A percentile compares a stretch with the other conserved stretches of the same genome.
phyloP scores from a whole-genome alignment of 2,113 vertebrate species.

The Morone saxatilis region DNA sequence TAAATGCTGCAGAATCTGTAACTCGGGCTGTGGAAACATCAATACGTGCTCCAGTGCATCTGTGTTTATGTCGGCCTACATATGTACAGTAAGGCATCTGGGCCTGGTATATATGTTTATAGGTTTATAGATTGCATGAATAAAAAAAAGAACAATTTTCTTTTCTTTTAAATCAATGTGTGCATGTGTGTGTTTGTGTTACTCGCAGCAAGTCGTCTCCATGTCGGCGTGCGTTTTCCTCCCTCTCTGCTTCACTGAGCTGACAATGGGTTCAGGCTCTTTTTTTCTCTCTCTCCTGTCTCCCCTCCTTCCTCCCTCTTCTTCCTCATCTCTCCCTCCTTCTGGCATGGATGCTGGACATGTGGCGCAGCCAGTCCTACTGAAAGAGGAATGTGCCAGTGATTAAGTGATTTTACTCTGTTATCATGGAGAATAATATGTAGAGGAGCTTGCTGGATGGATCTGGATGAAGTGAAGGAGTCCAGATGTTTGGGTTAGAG shows the following conservation, averaged over 20 bases:
- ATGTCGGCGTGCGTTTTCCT: conserved; percentile 51
- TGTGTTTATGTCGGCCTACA: conserved; percentile 20
- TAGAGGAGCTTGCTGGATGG: conserved; percentile 10
- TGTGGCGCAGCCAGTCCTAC: conserved; percentile 46
- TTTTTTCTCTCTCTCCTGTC: conserved; percentile 13
- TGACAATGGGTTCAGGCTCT: conserved; percentile 73
- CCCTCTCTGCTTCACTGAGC: conserved; percentile 70
- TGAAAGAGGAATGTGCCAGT: conserved; percentile 39
- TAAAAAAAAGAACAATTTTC: not conserved
- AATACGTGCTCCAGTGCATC: conserved; percentile 3
- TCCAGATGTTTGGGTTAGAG: conserved; percentile 30
- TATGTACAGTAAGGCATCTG: conserved; percentile 33
- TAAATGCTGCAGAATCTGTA: conserved; percentile 61
- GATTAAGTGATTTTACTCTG: conserved; percentile 53
- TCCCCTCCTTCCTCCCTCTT: conserved; percentile 19
- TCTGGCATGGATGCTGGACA: conserved; percentile 57
- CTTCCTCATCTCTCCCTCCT: conserved; percentile 27
- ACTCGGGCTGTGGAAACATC: conserved; percentile 43
- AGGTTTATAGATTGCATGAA: conserved; percentile 19
- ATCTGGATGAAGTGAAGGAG: conserved; percentile 10
- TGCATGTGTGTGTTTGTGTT: conserved; percentile 1
- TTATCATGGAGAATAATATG: conserved; percentile 31
- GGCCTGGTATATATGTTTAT: conserved; percentile 23
- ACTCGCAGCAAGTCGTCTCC: conserved; percentile 50
- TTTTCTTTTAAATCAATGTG: conserved; percentile 9